phyloP scores from a whole-genome alignment of 1,140 invertebrate genomes.

The Mercenaria mercenaria region DNA sequence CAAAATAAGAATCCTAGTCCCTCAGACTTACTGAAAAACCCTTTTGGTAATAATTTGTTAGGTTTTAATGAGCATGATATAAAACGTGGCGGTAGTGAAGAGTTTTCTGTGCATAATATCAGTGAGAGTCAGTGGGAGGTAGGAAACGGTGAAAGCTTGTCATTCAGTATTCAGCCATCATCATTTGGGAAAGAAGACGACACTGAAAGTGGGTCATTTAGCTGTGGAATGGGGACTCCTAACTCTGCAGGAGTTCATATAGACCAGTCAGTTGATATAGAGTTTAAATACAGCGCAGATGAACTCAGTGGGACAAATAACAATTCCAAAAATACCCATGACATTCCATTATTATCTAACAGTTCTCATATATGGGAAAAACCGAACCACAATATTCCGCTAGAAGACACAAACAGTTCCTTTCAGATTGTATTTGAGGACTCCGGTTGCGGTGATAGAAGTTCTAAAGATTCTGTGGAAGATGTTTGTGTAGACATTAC shows the following conservation, averaged over 20 bases:
- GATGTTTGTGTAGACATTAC: constrained; percentile 48
- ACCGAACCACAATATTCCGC: neutral
- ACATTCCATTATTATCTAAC: constrained; percentile 7
- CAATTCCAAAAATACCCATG: constrained; percentile 31
- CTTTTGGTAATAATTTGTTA: constrained; percentile 43
- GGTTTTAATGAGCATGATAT: constrained; percentile 12
- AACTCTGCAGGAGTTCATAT: constrained; percentile 4
- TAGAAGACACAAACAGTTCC: constrained; percentile 67
- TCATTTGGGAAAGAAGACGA: constrained; percentile 1
- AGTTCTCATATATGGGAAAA: neutral
- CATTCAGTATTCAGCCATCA: constrained; percentile 53
- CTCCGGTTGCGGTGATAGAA: constrained; percentile 79
- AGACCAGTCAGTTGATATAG: constrained; percentile 86
- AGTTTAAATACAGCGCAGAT: constrained; percentile 64
- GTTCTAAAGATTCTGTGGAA: constrained; percentile 67
- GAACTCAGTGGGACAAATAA: constrained; percentile 52
- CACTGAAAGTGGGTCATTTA: constrained; percentile 80
- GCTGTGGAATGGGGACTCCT: constrained; percentile 66
- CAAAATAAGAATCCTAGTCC: constrained; percentile 36
- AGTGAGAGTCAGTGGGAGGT: constrained; percentile 32
- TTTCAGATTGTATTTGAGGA: constrained; percentile 88
- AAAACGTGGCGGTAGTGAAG: constrained; percentile 71
- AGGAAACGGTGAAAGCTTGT: constrained; percentile 73
- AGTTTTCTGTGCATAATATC: constrained; percentile 74
- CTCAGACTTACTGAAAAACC: constrained; percentile 51